Base-by-base conservation (phyloP, 1,140 invertebrate species). In the Drosophila busckii region DNA sequence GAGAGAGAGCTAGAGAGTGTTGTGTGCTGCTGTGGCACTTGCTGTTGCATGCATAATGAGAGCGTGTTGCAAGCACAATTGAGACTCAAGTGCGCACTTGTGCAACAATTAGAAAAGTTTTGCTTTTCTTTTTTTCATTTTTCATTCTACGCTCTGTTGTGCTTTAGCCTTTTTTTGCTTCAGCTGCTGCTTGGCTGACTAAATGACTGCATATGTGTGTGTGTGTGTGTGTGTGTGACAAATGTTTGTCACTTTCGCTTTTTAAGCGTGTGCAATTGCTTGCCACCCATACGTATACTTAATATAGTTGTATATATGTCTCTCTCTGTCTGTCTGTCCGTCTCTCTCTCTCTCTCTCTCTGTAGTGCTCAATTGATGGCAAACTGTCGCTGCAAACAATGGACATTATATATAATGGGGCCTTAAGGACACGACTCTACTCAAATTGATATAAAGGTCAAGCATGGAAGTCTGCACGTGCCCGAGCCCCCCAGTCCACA, bases 371-470 rank as follows among this genome's bases (percentile, higher is more conserved):
- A 22, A 19, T 52, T 41, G 49, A 32, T 42, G 28, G 29, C 20
- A 34, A 37, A 48, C 49, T 45, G 38, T 54, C 49, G 19, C 15
- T 31, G 7, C 34, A 61, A 56, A 60, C 52, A 62, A 59, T 45
- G 52, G 40, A 31, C 45, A 58, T 80, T 60, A 68, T 80, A 71
- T 80, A 56, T 71, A 73, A 68, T 67, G 58, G n/a, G n/a, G 73
- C 28, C 68, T 60, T 56, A 65, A 26, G 61, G 37, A 50, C 42
- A 48, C 62, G 62, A n/a, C n/a, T n/a, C n/a, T n/a, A n/a, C 73
- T 78, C 41, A 71, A 71, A 78, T 78, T 80, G 63, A 78, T 80
- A 71, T 80, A 64, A 80, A 78, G 71, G 71, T 78, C 71, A 78
- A 60, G 73, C n/a, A n/a, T n/a, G n/a, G n/a, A n/a, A 59, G 58